Conservation (phyloP, 2,113 vertebrate species). For the Rhynchopsitta pachyrhyncha region DNA sequence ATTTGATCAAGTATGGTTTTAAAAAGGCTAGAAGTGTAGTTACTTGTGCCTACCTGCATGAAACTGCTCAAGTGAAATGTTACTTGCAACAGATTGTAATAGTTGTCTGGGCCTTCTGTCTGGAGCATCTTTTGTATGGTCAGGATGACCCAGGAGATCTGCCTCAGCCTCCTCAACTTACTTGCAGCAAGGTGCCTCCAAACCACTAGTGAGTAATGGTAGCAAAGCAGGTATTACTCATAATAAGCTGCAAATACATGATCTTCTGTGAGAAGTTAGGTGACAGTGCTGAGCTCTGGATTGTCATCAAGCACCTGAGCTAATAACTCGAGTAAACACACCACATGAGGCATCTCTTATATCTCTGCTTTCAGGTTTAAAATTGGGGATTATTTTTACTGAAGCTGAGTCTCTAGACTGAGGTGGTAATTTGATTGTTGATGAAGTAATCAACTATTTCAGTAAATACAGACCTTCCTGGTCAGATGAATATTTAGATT, state of each 20-base stretch:
- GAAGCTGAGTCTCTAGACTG: not conserved
- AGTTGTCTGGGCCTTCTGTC: not conserved
- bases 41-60: not conserved
- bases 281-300: not conserved
- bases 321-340: not conserved
- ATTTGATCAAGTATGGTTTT: not conserved
- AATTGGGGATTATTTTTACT: not conserved
- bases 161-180: not conserved
- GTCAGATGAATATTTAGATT: not conserved
- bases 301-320: not conserved
- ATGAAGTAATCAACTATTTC: not conserved
- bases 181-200: not conserved
- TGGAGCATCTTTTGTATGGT: not conserved
- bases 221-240: not conserved
- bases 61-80: not conserved
- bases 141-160: not conserved
- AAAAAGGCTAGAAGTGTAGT: not conserved
- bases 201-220: not conserved
- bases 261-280: not conserved
- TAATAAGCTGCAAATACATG: not conserved
- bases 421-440: not conserved
- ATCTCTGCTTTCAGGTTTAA: not conserved
- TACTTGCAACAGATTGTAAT: rapidly evolving
- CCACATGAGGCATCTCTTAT: not conserved
- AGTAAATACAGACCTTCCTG: not conserved